These are phyloP conservation scores for Ethmia dodecea DNA, from an alignment of 2,888 invertebrate species.

Conservation along the genomic window DNA sequence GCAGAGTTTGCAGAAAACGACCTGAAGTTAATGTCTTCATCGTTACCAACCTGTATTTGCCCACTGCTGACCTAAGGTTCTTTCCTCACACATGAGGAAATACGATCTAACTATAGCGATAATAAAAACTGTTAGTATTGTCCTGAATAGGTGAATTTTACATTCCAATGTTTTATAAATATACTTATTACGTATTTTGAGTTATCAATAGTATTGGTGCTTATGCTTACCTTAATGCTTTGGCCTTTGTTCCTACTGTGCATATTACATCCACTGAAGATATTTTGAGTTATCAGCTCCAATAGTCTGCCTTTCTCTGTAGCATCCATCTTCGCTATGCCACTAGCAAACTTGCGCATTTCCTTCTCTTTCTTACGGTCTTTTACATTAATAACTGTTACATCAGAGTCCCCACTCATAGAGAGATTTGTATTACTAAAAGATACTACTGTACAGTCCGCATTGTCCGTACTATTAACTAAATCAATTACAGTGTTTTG, in stretches of 20 bases:
- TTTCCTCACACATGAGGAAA: too few species aligned
- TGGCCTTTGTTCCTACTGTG: not conserved
- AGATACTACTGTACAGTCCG: constrained; percentile 39
- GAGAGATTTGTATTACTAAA: constrained; percentile 32
- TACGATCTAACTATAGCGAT: too few species aligned
- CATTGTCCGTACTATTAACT: constrained; percentile 29
- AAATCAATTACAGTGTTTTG: constrained; percentile 40
- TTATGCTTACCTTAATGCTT: too few species aligned
- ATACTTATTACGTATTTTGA: too few species aligned
- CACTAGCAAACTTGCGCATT: constrained; percentile 40
- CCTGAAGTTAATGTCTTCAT: too few species aligned
- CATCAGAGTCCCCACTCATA: constrained; percentile 56
- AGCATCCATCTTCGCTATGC: constrained; percentile 43
- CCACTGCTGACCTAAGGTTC: too few species aligned
- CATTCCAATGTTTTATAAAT: too few species aligned
- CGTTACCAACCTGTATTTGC: too few species aligned
- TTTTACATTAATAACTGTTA: constrained; percentile 40
- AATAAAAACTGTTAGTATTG: too few species aligned
- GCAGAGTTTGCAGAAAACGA: too few species aligned
- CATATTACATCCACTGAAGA: constrained; percentile 49
- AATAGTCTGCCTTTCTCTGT: constrained; percentile 46
- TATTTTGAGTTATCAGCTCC: constrained; percentile 47
- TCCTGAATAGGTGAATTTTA: too few species aligned
- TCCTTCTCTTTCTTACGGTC: constrained; percentile 18
- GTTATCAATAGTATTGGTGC: too few species aligned